A percentile compares a stretch with the other conserved stretches of the same genome.
Conservation (phyloP, 1,140 invertebrate genomes). For the Mya arenaria region DNA sequence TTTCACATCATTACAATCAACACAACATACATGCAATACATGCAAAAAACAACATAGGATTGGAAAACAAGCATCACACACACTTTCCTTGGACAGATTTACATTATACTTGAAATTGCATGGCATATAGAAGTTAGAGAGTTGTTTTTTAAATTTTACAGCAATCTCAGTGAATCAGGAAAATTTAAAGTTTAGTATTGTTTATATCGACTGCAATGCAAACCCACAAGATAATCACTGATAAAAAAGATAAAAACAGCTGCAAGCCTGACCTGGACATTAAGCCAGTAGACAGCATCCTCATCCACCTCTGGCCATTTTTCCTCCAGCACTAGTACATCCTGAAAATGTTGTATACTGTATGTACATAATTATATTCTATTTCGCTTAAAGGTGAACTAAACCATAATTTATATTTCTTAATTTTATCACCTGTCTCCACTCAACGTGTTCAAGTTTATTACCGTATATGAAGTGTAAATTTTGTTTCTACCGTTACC, state of each 20-base stretch:
- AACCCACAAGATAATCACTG: background rate
- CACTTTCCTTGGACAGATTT: background rate
- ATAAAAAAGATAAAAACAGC: background rate
- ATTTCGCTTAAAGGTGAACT: background rate
- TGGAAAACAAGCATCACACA: background rate
- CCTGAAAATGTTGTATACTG: conserved; percentile 64
- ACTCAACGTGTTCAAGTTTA: background rate
- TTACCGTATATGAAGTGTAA: background rate
- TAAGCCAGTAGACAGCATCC: conserved; percentile 82
- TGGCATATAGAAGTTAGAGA: background rate
- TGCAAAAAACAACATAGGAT: too few species aligned
- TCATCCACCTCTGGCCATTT: conserved; percentile 91
- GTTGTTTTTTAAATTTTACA: background rate
- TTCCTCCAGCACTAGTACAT: conserved; percentile 80
- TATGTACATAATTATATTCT: background rate
- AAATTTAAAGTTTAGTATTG: background rate
- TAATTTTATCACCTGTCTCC: background rate
- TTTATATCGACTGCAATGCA: background rate
- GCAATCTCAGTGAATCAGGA: background rate
- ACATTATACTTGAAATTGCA: background rate
- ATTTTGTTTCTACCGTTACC: background rate
- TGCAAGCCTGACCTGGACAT: conserved; percentile 58
- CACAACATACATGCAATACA: too few species aligned
- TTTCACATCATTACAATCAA: too few species aligned
- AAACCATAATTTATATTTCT: background rate